These are phyloP conservation scores for Peribatodes rhomboidaria DNA, from an alignment of 2,888 invertebrate genomes.

Conservation along the genomic window DNA sequence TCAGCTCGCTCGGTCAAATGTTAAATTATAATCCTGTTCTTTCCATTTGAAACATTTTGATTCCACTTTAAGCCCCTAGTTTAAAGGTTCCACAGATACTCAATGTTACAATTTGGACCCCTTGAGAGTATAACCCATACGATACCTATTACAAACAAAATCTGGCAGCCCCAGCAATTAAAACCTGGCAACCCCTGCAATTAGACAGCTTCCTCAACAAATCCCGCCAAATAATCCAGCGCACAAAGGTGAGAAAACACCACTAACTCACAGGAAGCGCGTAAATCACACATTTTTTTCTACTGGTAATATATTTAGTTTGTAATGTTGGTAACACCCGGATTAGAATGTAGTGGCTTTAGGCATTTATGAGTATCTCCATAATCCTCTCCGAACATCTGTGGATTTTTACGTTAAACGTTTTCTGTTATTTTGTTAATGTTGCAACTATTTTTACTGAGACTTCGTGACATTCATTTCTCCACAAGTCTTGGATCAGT, in stretches of 20 bases:
- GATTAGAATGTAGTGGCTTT: conserved; percentile 49
- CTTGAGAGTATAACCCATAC: too few species aligned
- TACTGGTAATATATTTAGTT: conserved; percentile 42
- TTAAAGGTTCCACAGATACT: too few species aligned
- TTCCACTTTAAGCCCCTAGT: too few species aligned
- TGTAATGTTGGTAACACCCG: conserved; percentile 32
- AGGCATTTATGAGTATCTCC: conserved; percentile 33
- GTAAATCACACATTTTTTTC: conserved; percentile 52
- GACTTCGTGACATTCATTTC: too few species aligned
- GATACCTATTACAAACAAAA: too few species aligned
- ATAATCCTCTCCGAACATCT: conserved; percentile 43
- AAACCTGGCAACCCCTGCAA: not conserved
- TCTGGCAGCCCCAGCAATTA: too few species aligned
- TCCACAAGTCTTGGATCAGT: too few species aligned
- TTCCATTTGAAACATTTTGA: too few species aligned
- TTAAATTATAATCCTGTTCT: too few species aligned
- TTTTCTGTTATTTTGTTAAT: conserved; percentile 18
- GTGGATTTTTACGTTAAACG: conserved; percentile 39
- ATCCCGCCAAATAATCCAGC: conserved; percentile 6
- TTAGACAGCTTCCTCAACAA: not conserved
- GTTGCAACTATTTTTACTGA: not conserved
- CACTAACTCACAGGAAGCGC: conserved; percentile 53
- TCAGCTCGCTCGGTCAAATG: too few species aligned
- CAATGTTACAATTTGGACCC: too few species aligned
- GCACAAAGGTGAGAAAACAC: conserved; percentile 55